Percentiles rank a stretch among this genome's conserved stretches.
These are phyloP conservation scores for Hestina assimilis DNA, from an alignment of 1,140 invertebrate species.

Conservation along the genomic window DNA sequence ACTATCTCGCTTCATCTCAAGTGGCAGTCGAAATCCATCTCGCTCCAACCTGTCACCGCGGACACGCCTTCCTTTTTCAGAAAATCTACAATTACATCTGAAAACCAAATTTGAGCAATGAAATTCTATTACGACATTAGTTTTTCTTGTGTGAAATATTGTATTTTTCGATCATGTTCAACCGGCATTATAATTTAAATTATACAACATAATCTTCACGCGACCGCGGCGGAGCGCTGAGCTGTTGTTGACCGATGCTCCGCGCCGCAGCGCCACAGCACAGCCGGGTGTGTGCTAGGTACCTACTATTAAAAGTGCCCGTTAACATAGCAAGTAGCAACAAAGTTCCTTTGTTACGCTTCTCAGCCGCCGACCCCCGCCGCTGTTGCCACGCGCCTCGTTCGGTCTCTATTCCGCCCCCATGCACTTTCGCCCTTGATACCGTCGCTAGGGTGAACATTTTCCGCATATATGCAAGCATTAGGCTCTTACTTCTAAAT, in stretches of 20 bases:
- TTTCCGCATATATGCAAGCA: slow-evolving; percentile 11
- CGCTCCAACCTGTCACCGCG: not conserved
- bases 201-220: not conserved
- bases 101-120: not conserved
- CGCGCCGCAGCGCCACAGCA: not conserved
- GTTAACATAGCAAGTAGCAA: slow-evolving; percentile 15
- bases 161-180: too few species aligned
- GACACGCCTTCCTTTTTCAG: slow-evolving; percentile 10
- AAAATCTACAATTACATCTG: slow-evolving; percentile 2
- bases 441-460: slow-evolving; percentile 14
- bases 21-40: not conserved
- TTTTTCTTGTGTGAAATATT: too few species aligned
- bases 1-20: slow-evolving; percentile 8
- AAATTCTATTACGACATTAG: not conserved
- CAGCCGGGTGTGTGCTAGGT: slow-evolving; percentile 5
- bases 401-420: not conserved
- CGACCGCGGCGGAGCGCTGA: slow-evolving; percentile 13
- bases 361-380: not conserved
- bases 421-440: slow-evolving; percentile 22
- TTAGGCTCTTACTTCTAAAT: not conserved
- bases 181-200: too few species aligned
- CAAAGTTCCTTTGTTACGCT: slow-evolving; percentile 19
- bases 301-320: slow-evolving; percentile 15
- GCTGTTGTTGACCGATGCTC: slow-evolving; percentile 33
- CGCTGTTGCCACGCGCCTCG: slow-evolving; percentile 18